These are phyloP conservation scores for Meta bourneti DNA, from an alignment of 2,888 invertebrate species.

Conservation along the genomic window DNA sequence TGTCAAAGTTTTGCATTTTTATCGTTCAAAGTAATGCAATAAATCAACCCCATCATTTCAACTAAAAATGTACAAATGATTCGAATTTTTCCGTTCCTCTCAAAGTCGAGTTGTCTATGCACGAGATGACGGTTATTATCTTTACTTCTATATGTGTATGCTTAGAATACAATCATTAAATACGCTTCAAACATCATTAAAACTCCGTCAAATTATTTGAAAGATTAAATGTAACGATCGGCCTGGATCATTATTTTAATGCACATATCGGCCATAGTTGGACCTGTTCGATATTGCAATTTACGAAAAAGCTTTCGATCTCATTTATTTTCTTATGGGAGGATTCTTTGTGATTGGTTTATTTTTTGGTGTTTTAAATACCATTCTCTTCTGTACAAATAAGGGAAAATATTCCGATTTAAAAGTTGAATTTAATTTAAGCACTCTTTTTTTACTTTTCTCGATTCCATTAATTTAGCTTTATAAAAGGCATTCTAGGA, in stretches of 20 bases:
- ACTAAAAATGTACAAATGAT: neutral
- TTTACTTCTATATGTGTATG: neutral
- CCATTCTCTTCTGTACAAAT: neutral
- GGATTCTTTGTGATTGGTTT: neutral
- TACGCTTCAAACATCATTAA: conserved; percentile 35
- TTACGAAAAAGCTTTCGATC: neutral
- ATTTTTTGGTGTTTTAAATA: neutral
- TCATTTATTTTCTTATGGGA: neutral
- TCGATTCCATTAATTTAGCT: no score
- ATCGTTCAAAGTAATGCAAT: conserved; percentile 26
- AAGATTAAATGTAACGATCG: conserved; percentile 42
- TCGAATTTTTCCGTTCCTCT: neutral
- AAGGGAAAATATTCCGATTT: neutral
- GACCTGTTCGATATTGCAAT: neutral
- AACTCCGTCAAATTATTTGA: conserved; percentile 45
- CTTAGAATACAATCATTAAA: conserved; percentile 45
- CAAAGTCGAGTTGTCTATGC: neutral
- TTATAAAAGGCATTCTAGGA: no score
- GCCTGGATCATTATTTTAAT: conserved; percentile 36
- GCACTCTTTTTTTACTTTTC: no score
- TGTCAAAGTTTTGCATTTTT: neutral
- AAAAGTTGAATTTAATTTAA: neutral
- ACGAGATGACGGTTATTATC: neutral
- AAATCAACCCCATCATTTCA: conserved; percentile 23
- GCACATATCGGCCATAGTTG: conserved; percentile 5